A percentile compares a stretch with the other conserved stretches of the same genome.
phyloP scores from a whole-genome alignment of 2,113 vertebrate genomes.

The Lycocorax pyrrhopterus region DNA sequence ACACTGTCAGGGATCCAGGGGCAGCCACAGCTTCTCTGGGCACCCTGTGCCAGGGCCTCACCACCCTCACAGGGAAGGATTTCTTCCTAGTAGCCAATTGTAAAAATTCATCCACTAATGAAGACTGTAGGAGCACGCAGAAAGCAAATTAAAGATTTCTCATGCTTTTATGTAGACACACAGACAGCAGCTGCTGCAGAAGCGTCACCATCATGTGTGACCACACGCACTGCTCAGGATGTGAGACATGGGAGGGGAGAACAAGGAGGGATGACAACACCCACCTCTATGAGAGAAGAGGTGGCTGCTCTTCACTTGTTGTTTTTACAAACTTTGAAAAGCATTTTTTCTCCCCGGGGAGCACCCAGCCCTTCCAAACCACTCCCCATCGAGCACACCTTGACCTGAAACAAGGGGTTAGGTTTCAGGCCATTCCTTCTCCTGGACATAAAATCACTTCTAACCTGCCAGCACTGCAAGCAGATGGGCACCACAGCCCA shows the following conservation, averaged over 20 bases:
- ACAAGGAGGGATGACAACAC: background rate
- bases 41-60: background rate
- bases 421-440: background rate
- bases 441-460: background rate
- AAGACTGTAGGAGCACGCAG: accelerated
- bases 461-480: background rate
- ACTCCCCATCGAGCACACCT: background rate
- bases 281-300: background rate
- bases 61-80: accelerated
- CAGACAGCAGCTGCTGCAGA: accelerated
- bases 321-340: background rate
- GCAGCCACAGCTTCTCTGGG: background rate
- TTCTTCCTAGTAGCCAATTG: background rate
- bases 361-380: background rate
- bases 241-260: background rate
- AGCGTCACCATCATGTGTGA: accelerated
- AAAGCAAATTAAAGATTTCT: background rate
- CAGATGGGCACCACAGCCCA: background rate
- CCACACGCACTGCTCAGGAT: background rate
- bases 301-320: background rate
- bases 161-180: background rate
- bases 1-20: background rate
- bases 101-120: background rate
- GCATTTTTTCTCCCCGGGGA: background rate
- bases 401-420: background rate